Conservation (phyloP, 2,113 vertebrate species). For the Myrmophylax atrothorax region DNA sequence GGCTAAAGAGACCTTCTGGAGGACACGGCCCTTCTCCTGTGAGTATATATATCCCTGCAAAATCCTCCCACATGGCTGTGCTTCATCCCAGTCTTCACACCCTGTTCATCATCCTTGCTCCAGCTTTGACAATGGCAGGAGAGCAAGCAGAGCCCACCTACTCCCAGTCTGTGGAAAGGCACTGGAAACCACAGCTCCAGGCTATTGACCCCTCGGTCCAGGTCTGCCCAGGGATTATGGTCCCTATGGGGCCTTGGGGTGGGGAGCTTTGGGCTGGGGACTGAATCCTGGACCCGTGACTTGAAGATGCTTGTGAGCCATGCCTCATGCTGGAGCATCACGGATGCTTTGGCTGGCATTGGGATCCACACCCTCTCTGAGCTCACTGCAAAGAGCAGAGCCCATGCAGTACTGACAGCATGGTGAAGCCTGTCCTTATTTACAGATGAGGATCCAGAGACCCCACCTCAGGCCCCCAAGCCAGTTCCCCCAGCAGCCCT, state of each 20-base stretch:
- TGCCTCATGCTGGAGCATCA: accelerated
- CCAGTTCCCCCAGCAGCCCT: neutral
- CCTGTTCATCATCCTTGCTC: neutral
- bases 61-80: neutral
- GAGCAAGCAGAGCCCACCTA: neutral
- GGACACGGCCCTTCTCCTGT: constrained; percentile 22
- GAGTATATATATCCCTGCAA: neutral
- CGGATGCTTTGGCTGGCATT: accelerated
- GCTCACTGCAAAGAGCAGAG: accelerated
- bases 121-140: neutral
- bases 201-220: constrained; percentile 7
- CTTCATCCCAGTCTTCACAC: neutral
- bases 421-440: accelerated
- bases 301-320: neutral
- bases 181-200: neutral
- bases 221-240: neutral
- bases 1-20: constrained; percentile 39
- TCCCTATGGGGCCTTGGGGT: accelerated
- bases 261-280: neutral
- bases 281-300: neutral
- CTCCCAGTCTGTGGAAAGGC: neutral
- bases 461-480: neutral
- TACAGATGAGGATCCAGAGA: constrained; percentile 43
- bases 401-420: neutral
- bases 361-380: accelerated